A percentile compares a stretch with the other conserved stretches of the same genome.
phyloP scores from a whole-genome alignment of 1,140 invertebrate species.

The Paraescarpia echinospica region DNA sequence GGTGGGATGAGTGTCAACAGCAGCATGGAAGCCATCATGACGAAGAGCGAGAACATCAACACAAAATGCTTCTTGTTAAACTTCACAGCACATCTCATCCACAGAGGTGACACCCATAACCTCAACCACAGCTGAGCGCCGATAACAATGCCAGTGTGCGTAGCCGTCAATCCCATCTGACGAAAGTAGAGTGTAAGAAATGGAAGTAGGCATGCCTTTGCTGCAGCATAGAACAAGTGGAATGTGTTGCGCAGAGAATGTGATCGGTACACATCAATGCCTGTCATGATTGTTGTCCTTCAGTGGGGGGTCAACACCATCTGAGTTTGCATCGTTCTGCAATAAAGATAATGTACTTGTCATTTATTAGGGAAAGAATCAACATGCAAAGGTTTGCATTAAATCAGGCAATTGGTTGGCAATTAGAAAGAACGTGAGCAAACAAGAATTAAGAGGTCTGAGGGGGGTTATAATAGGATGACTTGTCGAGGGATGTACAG shows the following conservation, averaged over 20 bases:
- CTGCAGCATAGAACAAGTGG: constrained; percentile 49
- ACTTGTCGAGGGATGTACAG: too few species aligned
- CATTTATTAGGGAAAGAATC: neutral
- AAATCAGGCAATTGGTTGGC: neutral
- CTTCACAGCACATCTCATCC: constrained; percentile 46
- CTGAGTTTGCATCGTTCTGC: constrained; percentile 44
- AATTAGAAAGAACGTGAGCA: too few species aligned
- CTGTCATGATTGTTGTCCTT: constrained; percentile 19
- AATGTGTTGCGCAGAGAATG: constrained; percentile 35
- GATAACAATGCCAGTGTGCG: constrained; percentile 48
- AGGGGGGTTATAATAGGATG: too few species aligned
- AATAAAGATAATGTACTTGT: constrained; percentile 32
- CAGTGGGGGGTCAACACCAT: constrained; percentile 39
- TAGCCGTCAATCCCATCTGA: constrained; percentile 45
- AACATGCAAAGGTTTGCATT: neutral
- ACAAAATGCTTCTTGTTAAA: constrained; percentile 44
- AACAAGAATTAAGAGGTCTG: too few species aligned
- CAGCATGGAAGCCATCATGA: constrained; percentile 45
- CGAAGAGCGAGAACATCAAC: constrained; percentile 46
- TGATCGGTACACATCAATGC: neutral
- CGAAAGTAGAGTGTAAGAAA: constrained; percentile 53
- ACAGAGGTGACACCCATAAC: constrained; percentile 51
- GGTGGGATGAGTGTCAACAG: constrained; percentile 33
- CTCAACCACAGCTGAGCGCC: constrained; percentile 45
- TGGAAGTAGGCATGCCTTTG: constrained; percentile 49